Evolutionary conservation across 2,113 vertebrate species (phyloP).

Genomic region (Oncorhynchus tshawytscha): DNA sequence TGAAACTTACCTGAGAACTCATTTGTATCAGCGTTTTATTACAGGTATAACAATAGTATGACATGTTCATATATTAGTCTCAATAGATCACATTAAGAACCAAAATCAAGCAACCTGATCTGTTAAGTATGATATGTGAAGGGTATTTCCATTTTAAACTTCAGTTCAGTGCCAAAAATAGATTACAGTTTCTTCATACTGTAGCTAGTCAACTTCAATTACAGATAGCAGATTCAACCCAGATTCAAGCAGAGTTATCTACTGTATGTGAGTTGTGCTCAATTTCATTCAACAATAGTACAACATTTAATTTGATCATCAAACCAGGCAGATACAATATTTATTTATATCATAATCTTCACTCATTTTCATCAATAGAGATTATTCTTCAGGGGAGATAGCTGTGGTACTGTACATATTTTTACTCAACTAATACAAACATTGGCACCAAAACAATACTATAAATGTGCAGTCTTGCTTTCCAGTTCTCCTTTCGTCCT

Average conservation of each 20-base stretch:
- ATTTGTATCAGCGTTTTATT: no score
- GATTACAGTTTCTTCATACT: slow-evolving; percentile 30
- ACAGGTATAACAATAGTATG: no score
- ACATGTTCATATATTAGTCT: neutral
- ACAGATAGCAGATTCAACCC: slow-evolving; percentile 49
- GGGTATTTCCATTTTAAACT: slow-evolving; percentile 62
- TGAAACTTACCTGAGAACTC: no score
- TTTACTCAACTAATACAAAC: slow-evolving; percentile 44
- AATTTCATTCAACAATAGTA: slow-evolving; percentile 2
- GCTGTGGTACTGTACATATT: slow-evolving; percentile 43
- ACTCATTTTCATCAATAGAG: slow-evolving; percentile 26
- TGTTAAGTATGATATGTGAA: slow-evolving; percentile 23
- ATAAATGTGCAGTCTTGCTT: slow-evolving; percentile 55
- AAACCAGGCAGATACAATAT: slow-evolving; percentile 61
- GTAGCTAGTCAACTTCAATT: no score
- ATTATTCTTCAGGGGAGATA: slow-evolving; percentile 37
- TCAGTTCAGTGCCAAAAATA: slow-evolving; percentile 32
- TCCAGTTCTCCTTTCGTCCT: slow-evolving; percentile 1
- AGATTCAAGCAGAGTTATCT: slow-evolving; percentile 4
- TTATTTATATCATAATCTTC: slow-evolving; percentile 33
- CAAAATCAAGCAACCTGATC: slow-evolving; percentile 15
- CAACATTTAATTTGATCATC: slow-evolving; percentile 57
- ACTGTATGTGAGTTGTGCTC: no score
- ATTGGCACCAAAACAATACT: slow-evolving; percentile 54
- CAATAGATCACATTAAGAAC: neutral